Evolutionary conservation across 2,888 invertebrate species (phyloP), one percentile per base, ranked within the genome.

Genomic region (Lasius platythorax): DNA sequence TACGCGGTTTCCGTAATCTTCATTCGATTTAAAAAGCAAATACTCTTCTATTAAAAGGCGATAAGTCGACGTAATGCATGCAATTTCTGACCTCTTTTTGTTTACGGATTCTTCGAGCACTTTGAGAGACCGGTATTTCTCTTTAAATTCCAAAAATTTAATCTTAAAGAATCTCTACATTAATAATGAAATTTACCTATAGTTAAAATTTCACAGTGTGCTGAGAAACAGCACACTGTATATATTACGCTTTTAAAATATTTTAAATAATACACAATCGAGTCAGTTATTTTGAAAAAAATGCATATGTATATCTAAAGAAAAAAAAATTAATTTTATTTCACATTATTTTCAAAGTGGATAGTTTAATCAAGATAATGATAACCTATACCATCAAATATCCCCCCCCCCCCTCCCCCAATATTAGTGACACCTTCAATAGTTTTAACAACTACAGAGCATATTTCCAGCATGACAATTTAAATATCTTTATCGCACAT

Each of bases 401-500:
- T 23, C 23, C 23, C 23, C 23, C 0, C 23, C 23, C 23, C 23
- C 23, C 23, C 23, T 0, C 23, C 23, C 23, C 23, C 23, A 37
- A 33, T 5, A 37, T 11, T 43, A 43, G 18, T 18, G 12, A 76
- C 15, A 37, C 12, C 37, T 66, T 53, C 18, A 40, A 23, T 67
- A 67, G 28, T 23, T 50, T 67, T 53, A 67, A 76, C 28, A 67
- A 76, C 6, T 28, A 40, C 56, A 78, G n/a, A 56, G 12, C n/a
- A 53, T 67, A 67, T 68, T 78, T 53, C 30, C 56, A 68, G 53
- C 68, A 40, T 56, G 40, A 67, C 40, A 68, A 68, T 56, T n/a
- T 75, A 78, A 56, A 9, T 78, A 67, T 76, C 15, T 15, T 43
- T 33, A 68, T 76, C 4, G 12, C 53, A 56, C 3, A 61, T 61